phyloP scores from a whole-genome alignment of 2,888 invertebrate genomes.

The Latrodectus elegans region DNA sequence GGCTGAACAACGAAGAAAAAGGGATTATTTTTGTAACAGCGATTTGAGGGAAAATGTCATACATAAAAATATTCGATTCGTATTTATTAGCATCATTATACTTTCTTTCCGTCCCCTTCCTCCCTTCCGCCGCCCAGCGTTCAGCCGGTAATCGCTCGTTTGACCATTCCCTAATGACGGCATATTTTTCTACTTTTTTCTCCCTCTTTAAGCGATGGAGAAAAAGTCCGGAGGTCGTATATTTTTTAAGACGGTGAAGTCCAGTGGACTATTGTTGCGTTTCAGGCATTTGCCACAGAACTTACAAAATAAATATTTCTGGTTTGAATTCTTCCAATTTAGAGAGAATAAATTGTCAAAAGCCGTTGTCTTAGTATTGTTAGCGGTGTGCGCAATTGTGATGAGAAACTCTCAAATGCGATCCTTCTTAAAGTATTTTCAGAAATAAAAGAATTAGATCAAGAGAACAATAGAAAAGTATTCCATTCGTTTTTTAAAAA shows the following conservation, averaged over 20 bases:
- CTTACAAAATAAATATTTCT: conserved; percentile 50
- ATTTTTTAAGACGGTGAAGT: conserved; percentile 44
- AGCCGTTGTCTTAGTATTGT: conserved; percentile 36
- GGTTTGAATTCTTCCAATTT: conserved; percentile 6
- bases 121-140: conserved; percentile 4
- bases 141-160: conserved; percentile 42
- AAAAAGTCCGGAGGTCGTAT: conserved; percentile 16
- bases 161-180: conserved; percentile 57
- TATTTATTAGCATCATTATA: conserved; percentile 52
- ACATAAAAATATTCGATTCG: conserved; percentile 53
- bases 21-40: conserved; percentile 2
- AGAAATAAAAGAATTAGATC: background rate
- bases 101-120: background rate
- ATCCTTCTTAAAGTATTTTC: background rate
- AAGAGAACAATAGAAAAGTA: background rate
- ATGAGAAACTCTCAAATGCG: background rate
- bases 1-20: conserved; percentile 9
- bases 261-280: conserved; percentile 43
- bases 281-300: conserved; percentile 47
- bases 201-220: conserved; percentile 35
- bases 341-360: conserved; percentile 16
- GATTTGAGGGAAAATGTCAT: conserved; percentile 33
- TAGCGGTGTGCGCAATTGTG: conserved; percentile 30
- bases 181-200: conserved; percentile 14
- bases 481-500: background rate